Base-by-base conservation (phyloP, 2,113 vertebrate genomes). In the Amphiprion percula region DNA sequence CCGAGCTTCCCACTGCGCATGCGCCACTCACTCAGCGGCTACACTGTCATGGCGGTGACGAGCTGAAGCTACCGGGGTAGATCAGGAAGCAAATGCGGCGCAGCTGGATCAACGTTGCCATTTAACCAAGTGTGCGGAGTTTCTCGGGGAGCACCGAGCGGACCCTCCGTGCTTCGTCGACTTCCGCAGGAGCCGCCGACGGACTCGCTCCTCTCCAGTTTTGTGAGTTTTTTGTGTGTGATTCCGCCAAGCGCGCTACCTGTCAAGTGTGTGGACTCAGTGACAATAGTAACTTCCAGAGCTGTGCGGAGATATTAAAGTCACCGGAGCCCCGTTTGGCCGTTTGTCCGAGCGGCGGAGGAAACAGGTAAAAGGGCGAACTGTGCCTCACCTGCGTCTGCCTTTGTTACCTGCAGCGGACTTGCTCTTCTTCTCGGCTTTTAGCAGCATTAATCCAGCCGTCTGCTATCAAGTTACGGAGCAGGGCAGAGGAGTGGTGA, bases 31-130 rank as follows among this genome's bases (percentile, higher is more conserved):
- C 87, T 90, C 89, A 70, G 80, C 85, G 81, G 86, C 92, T 84
- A 89, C 79, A 96, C 96, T 97, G 96, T 97, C 96, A 98, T 98
- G 97, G 97, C 97, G 96, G 94, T 95, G 91, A 85, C 86, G 90
- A 94, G 92, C 92, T 77, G 89, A 93, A 79, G 91, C 89, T 84
- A 90, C 87, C 64, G 88, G 88, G 90, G 88, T 70, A 72, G 87
- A 94, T 90, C 93, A 96, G 95, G 96, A 96, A 96, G 95, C 92
- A 91, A 92, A 89, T 76, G 84, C 79, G 47, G 88, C 90, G 77
- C 88, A 55, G 76, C 91, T 84, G 74, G 87, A 66, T 86, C 77
- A 88, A 78, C 68, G 76, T n/a, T 69, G 66, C 83, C 90, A 75
- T 86, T 84, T 82, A 50, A 61, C 39, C 68, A 39, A 77, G 84